Base-by-base conservation (phyloP, 2,888 invertebrate species). In the Cenopis cana region DNA sequence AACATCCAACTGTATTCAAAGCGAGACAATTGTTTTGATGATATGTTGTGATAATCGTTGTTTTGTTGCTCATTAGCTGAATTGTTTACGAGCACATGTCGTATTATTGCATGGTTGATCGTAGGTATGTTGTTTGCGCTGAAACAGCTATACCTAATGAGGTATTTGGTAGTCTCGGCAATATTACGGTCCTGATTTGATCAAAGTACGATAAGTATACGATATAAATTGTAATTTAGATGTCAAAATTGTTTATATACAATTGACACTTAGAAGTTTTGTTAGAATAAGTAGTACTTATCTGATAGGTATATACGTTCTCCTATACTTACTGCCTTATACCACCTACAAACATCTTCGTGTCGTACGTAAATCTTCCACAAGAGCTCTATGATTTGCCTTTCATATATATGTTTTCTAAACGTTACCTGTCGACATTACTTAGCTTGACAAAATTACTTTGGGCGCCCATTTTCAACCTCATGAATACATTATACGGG, bases 401-500 rank as follows among this genome's bases (percentile, higher is more conserved):
- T 57, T 70, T 49, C 49, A 49, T 56, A 55, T 17, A 49, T 55
- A 49, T 17, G 14, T n/a, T n/a, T n/a, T 6, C 46, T 46, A 46
- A 60, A 49, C 66, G 36, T 55, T 14, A 50, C 55, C 49, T 50
- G 60, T 36, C 50, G 17, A 49, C 57, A 50, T 57, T 52, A 65
- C 61, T 61, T 56, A 18, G 20, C 68, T 36, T 14, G 14, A 14
- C 49, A 49, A 55, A 66, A 67, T 55, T 67, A 66, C 49, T 29
- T 57, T 52, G 60, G 55, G 41, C 20, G 46, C 29, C 56, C 55
- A 61, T 56, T 67, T 71, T 55, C 46, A 54, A 67, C 49, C 66
- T 67, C 71, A 71, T 71, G 66, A 67, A 71, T 71, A 67, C 17
- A 56, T 71, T 56, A 69, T 38, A 61, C 50, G 36, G 54, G 55